These are phyloP conservation scores for Erythrocercus mccallii DNA, from an alignment of 2,113 vertebrate genomes.

Conservation along the genomic window DNA sequence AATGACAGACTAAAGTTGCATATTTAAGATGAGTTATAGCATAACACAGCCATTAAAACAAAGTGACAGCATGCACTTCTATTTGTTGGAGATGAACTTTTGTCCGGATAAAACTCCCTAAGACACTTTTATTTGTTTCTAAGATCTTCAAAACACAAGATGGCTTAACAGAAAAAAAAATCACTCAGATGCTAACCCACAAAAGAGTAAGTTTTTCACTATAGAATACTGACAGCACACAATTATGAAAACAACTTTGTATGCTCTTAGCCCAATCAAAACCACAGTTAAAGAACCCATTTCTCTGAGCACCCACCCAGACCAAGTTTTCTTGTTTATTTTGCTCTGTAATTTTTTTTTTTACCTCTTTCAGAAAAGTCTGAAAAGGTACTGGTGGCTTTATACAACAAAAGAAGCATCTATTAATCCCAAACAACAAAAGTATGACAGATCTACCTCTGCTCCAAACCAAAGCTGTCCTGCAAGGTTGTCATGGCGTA, in stretches of 20 bases:
- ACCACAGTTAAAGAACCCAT: neutral
- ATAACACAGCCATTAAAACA: neutral
- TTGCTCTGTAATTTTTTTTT: neutral
- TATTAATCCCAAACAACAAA: neutral
- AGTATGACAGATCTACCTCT: slow-evolving; percentile 76
- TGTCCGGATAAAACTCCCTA: neutral
- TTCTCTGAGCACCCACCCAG: neutral
- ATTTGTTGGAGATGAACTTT: neutral
- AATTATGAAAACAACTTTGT: neutral
- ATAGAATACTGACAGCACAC: neutral
- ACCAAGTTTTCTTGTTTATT: neutral
- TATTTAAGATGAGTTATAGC: neutral
- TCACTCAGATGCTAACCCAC: neutral
- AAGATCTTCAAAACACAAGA: neutral
- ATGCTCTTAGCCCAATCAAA: neutral
- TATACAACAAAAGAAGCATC: neutral
- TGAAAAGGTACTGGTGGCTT: neutral
- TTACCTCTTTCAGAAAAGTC: neutral
- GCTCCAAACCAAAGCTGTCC: slow-evolving; percentile 98
- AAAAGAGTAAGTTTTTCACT: neutral
- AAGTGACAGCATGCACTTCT: neutral
- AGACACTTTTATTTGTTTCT: neutral
- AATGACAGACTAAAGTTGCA: neutral
- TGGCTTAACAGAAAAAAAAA: neutral
- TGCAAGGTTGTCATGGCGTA: slow-evolving; percentile 96